Evolutionary conservation across 2,888 invertebrate species (phyloP), one percentile per base, ranked within the genome.

Genomic region (Andrena praecox): DNA sequence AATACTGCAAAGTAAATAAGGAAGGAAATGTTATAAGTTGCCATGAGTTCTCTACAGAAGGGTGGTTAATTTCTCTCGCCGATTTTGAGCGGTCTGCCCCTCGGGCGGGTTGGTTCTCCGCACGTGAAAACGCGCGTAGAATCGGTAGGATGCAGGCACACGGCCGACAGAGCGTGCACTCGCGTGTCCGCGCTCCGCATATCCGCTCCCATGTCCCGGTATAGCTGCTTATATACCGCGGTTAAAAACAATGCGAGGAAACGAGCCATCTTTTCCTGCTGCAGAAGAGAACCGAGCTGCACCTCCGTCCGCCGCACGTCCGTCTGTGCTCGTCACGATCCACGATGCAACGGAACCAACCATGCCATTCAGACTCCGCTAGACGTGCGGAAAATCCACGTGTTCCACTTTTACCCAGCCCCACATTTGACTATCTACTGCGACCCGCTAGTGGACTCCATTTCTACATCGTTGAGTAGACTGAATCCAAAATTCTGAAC

Each of bases 161-260:
- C 77, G 63, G 87, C 91, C 90, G 91, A 90, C 91, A 89, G 89
- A 91, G 91, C 91, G 89, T 91, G 89, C 82, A 89, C 77, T 87
- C 82, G 85, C 87, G 85, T 90, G 92, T 92, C 91, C 92, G 92
- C 91, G 90, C 91, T 87, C 92, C 86, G 89, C 91, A 92, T 92
- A 91, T 92, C 92, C 93, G 93, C 91, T 92, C 92, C 89, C 93
- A 92, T 92, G 93, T 92, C 91, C 91, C 90, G 86, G 90, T 78
- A 80, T 82, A 92, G 91, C 89, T 89, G 91, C 90, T 87, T 87
- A 85, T 89, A 89, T 80, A 87, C 89, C 91, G 85, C 90, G 87
- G 89, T 87, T 88, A 90, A 90, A 92, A 92, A 93, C 93, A 93
- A 93, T 93, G 92, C 90, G 89, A 92, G 93, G 93, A 93, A 93